A percentile compares a stretch with the other conserved stretches of the same genome.
Conservation (phyloP, 2,113 vertebrate species). For the Ovis aries region ARS-UI_Ramb_v3.0 NC_056055.1:142281501-142282000, state of each 20-base stretch:
- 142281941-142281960: background rate
- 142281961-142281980: background rate
- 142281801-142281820: background rate
- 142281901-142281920: background rate
- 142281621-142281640: background rate
- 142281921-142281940: background rate
- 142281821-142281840: background rate
- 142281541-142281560: constrained; percentile 2
- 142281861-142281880: background rate
- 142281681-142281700: background rate
- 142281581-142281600: background rate
- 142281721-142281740: background rate
- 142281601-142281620: background rate
- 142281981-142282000: background rate
- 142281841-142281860: background rate
- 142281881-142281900: background rate
- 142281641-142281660: background rate
- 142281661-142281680: background rate
- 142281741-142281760: background rate
- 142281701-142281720: background rate
- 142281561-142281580: background rate
- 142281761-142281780: background rate
- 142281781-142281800: background rate
- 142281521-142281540: background rate
- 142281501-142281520: background rate